Conservation (phyloP, 2,797 vertebrate species). For the Mus minutoides region DNA sequence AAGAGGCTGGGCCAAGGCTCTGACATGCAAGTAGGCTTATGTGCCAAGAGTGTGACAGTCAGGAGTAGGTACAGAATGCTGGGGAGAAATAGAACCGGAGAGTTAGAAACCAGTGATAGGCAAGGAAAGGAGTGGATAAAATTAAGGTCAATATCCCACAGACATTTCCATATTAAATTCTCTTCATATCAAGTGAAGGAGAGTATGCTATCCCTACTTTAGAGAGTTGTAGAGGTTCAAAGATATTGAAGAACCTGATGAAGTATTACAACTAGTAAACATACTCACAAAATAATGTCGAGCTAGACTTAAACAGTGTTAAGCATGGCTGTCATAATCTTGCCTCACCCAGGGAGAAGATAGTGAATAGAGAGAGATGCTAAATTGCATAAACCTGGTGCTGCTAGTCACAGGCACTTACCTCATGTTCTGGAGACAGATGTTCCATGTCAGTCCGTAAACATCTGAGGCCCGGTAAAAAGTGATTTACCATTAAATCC, state of each 20-base stretch:
- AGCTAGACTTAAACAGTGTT: neutral
- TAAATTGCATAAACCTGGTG: rapidly evolving
- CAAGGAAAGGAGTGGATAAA: neutral
- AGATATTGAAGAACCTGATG: neutral
- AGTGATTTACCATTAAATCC: conserved; percentile 99
- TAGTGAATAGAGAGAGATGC: neutral
- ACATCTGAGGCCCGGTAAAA: conserved; percentile 97
- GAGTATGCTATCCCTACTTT: neutral
- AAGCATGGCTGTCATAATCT: neutral
- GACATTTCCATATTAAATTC: neutral
- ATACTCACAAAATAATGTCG: neutral
- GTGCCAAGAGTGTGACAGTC: neutral
- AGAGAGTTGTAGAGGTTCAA: conserved; percentile 28
- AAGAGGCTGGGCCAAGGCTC: neutral
- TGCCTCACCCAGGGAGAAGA: neutral
- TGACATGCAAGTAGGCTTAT: neutral
- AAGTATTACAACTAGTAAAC: neutral
- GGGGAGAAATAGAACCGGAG: neutral
- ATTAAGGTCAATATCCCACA: neutral
- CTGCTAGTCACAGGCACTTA: conserved; percentile 75
- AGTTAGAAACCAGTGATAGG: conserved; percentile 3
- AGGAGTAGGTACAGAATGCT: neutral
- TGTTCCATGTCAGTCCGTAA: conserved; percentile 98
- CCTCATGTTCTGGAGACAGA: conserved; percentile 98
- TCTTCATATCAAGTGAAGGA: neutral